Base-by-base conservation (phyloP, 2,888 invertebrate genomes). In the Antheraea yamamai region DNA sequence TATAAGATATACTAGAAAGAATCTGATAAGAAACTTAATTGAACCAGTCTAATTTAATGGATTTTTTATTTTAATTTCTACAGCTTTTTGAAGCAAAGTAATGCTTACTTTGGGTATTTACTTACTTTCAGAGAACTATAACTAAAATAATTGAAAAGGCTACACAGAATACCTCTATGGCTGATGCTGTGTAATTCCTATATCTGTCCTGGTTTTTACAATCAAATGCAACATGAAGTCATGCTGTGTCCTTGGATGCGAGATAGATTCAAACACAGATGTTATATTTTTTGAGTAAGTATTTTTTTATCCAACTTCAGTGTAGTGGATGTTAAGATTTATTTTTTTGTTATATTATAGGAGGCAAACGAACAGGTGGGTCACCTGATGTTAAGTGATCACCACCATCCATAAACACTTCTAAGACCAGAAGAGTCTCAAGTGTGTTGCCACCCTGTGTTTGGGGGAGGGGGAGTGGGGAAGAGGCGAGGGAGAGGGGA, bases 211-310 rank as follows among this genome's bases (percentile, higher is more conserved):
- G 39, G 35, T 20, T 18, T 20, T 39, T 8, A n/a, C 10, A 39
- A 8, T 68, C 35, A 10, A 7, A 23, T 10, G 20, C 76, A 85
- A 81, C 78, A 86, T 85, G 81, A 84, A 82, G 23, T 79, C 80
- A 0, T 92, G 92, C 81, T 90, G 90, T 61, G 88, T 92, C 0
- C 84, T 86, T 3, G 90, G 89, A 0, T 92, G 92, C 74, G 76
- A 80, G 1, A 77, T 79, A 0, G 75, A 77, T 1, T 26, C 77
- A 18, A 72, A 79, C 0, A 81, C 88, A 1, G 85, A 88, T 68
- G 81, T 86, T 0, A 81, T 81, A 2, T 89, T 85, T 74, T 92
- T 91, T 75, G 89, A 86, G 92, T 92, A 78, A 89, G 91, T 85
- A 51, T 71, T 8, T 14, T 51, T 51, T 16, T 52, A 52, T 52